Conservation (phyloP, 1,140 invertebrate genomes). For the Agrilus planipennis region DNA sequence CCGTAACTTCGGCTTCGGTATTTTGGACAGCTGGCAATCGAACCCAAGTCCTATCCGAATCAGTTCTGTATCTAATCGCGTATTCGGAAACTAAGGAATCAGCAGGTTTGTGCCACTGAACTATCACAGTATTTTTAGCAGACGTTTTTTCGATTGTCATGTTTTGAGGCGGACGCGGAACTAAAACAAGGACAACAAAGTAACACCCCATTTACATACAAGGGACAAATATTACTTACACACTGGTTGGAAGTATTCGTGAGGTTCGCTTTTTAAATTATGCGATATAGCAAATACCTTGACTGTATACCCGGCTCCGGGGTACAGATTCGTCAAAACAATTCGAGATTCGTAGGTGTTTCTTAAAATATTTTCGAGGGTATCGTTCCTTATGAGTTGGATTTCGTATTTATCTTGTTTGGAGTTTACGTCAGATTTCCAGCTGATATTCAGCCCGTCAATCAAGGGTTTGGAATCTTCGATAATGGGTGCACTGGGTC, state of each 20-base stretch:
- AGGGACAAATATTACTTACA: constrained; percentile 48
- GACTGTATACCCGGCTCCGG: constrained; percentile 79
- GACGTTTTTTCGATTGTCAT: constrained; percentile 68
- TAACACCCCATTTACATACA: neutral
- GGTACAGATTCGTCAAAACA: constrained; percentile 63
- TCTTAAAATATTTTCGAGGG: constrained; percentile 44
- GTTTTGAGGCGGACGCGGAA: constrained; percentile 69
- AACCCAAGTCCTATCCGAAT: constrained; percentile 56
- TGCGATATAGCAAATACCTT: constrained; percentile 83
- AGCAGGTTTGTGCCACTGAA: constrained; percentile 67
- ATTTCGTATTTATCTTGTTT: constrained; percentile 81
- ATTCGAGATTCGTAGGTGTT: constrained; percentile 61
- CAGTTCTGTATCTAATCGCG: constrained; percentile 64
- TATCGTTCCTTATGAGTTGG: constrained; percentile 69
- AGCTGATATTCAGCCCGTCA: constrained; percentile 73
- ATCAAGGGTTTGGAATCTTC: constrained; percentile 66
- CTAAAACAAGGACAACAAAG: constrained; percentile 35
- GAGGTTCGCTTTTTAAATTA: constrained; percentile 69
- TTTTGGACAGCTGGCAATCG: constrained; percentile 51
- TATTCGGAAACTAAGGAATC: constrained; percentile 72
- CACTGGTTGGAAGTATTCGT: constrained; percentile 79
- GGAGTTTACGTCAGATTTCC: constrained; percentile 88
- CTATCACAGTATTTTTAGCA: constrained; percentile 61
- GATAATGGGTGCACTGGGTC: constrained; percentile 78
- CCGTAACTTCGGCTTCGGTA: constrained; percentile 63